Base-by-base conservation (phyloP, 2,113 vertebrate genomes). In the Natator depressus region DNA sequence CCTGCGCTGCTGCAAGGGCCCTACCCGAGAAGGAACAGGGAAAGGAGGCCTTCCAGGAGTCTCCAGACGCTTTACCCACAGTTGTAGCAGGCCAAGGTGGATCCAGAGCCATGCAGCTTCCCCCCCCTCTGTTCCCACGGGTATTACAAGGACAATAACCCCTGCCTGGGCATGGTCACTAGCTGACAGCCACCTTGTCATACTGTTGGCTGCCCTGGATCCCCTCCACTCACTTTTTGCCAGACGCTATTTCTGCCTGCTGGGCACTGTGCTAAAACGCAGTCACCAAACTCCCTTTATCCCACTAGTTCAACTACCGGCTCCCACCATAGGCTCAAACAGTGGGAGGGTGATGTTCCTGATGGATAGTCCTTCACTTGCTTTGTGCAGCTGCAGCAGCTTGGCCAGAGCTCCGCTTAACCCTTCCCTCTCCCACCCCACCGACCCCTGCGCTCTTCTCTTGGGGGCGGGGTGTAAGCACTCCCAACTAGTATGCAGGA, bases 251-350 rank as follows among this genome's bases (percentile, higher is more conserved):
- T 86, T 91, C 62, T 92, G 91, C 90, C 90, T 72, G 49, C 87
- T 62, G 90, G 95, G 87, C 89, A 85, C 22, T 79, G 80, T 87
- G 78, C 75, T 82, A 49, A 82, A 46, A 92, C 85, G 72, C 95
- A 82, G 47, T 53, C 53, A 84, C 54, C 89, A 84, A 86, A 96
- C 80, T 95, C 86, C 72, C 72, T 91, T 51, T 38, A 47, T 94
- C 83, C 78, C 87, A 86, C 82, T 38, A 89, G 31, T 78, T 94
- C 82, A 88, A 91, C 81, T 38, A 78, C 84, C 93, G 90, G 72
- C 72, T 72, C 88, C 94, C 72, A 89, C 72, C 84, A 93, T 59
- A 62, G 82, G 91, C 97, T 83, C 91, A 93, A 90, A 57, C 53
- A 84, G 89, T 27, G 81, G 89, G 57, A 79, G 1, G 80, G 76